Evolutionary conservation across 2,113 vertebrate genomes (phyloP).

Genomic region (Strix aluco): DNA sequence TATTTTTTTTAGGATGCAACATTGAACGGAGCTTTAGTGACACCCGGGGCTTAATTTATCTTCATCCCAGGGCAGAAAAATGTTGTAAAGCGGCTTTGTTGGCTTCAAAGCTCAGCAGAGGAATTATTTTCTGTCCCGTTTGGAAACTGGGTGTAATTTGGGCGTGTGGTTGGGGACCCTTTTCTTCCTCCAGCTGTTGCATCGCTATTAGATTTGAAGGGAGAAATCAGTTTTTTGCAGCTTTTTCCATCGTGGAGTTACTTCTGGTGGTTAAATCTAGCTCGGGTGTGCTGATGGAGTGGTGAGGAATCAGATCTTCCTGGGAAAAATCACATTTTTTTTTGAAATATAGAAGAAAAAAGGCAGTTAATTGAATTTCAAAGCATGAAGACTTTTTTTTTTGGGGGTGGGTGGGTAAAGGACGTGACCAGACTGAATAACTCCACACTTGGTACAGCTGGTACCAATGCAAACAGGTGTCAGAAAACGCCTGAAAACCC

Average conservation of each 20-base stretch:
- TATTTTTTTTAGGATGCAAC: not conserved
- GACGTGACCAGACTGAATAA: not conserved
- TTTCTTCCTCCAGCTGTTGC: not conserved
- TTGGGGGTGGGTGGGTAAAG: not conserved
- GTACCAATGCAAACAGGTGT: not conserved
- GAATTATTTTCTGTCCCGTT: not conserved
- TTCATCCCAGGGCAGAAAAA: not conserved
- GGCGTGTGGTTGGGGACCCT: fast-evolving
- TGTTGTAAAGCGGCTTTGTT: not conserved
- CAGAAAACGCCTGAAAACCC: fast-evolving
- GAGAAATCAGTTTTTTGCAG: fast-evolving
- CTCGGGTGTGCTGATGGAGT: not conserved
- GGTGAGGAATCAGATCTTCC: not conserved
- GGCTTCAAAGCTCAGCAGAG: not conserved
- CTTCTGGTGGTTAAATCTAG: not conserved
- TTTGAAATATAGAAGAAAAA: not conserved
- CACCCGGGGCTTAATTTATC: not conserved
- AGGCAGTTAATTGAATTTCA: not conserved
- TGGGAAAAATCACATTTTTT: not conserved
- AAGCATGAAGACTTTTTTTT: not conserved
- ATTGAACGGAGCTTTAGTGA: not conserved
- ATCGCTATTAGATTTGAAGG: not conserved
- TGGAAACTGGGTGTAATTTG: not conserved
- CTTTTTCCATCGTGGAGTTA: not conserved
- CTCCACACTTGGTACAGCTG: not conserved